These are phyloP conservation scores for Danio albolineatus DNA, from an alignment of 2,797 vertebrate genomes.

Conservation along the genomic window DNA sequence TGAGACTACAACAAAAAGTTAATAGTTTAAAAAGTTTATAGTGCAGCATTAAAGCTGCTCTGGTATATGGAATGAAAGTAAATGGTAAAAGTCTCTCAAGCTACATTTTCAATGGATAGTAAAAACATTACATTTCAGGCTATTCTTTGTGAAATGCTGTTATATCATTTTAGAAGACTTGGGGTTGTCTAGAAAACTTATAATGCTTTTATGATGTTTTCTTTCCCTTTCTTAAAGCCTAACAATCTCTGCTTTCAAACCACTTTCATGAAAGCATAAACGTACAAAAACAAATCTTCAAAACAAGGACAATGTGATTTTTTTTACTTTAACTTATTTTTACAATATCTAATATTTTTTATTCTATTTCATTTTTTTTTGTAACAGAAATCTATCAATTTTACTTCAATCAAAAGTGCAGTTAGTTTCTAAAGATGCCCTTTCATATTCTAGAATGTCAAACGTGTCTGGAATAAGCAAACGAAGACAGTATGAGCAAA, in stretches of 20 bases:
- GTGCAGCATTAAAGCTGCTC: background rate
- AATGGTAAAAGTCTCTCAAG: background rate
- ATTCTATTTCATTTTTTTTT: background rate
- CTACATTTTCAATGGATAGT: background rate
- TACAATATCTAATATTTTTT: no score
- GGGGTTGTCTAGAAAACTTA: background rate
- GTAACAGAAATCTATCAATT: background rate
- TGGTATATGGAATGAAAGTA: background rate
- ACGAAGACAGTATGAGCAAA: background rate
- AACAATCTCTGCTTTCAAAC: background rate
- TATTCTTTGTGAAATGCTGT: background rate
- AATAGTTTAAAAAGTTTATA: background rate
- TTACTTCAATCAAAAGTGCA: background rate
- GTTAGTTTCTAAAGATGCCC: background rate
- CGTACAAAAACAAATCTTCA: background rate
- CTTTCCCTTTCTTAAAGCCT: background rate
- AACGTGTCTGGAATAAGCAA: constrained; percentile 10
- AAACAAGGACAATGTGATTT: no score
- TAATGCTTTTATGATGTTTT: background rate
- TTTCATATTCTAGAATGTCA: constrained; percentile 11
- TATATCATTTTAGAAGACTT: background rate
- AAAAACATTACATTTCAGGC: background rate
- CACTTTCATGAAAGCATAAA: background rate
- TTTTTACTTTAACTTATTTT: no score
- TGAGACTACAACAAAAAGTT: no score